phyloP scores from a whole-genome alignment of 2,113 vertebrate genomes.

The Pseudolaguvia tuberculata region DNA sequence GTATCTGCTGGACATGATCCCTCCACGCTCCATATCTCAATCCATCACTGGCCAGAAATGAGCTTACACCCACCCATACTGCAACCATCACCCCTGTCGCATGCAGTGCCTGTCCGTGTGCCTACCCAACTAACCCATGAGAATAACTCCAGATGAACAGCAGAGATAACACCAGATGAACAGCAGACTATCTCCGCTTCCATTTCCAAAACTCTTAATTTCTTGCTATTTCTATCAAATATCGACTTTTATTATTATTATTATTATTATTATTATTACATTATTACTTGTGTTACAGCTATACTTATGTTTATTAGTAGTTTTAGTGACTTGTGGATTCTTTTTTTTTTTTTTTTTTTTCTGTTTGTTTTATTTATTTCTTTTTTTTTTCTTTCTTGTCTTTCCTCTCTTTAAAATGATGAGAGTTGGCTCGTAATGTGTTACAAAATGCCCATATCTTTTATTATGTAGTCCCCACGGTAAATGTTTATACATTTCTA shows the following conservation, averaged over 20 bases:
- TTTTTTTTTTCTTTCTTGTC: constrained; percentile 31
- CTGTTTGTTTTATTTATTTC: constrained; percentile 38
- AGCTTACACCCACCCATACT: constrained; percentile 51
- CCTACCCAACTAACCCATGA: constrained; percentile 75
- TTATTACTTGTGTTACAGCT: constrained; percentile 51
- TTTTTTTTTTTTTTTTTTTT: constrained; percentile 25
- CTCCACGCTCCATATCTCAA: constrained; percentile 94
- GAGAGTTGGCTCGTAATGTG: constrained; percentile 30
- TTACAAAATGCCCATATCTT: constrained; percentile 19
- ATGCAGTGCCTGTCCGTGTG: constrained; percentile 91
- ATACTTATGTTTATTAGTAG: constrained; percentile 52
- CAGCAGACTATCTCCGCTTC: constrained; percentile 63
- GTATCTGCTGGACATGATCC: constrained; percentile 98
- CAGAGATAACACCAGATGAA: constrained; percentile 63
- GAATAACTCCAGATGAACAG: constrained; percentile 63
- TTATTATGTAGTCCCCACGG: constrained; percentile 1
- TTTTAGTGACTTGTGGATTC: constrained; percentile 45
- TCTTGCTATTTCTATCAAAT: constrained; percentile 66
- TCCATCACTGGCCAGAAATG: constrained; percentile 96
- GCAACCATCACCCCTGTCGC: constrained; percentile 67
- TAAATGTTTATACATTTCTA: not conserved
- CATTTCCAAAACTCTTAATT: constrained; percentile 57
- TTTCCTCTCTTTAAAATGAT: constrained; percentile 36
- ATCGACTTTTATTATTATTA: constrained; percentile 62
- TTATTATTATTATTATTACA: constrained; percentile 57